Conservation (phyloP, 2,113 vertebrate species). For the Rhinolophus ferrumequinum region DNA sequence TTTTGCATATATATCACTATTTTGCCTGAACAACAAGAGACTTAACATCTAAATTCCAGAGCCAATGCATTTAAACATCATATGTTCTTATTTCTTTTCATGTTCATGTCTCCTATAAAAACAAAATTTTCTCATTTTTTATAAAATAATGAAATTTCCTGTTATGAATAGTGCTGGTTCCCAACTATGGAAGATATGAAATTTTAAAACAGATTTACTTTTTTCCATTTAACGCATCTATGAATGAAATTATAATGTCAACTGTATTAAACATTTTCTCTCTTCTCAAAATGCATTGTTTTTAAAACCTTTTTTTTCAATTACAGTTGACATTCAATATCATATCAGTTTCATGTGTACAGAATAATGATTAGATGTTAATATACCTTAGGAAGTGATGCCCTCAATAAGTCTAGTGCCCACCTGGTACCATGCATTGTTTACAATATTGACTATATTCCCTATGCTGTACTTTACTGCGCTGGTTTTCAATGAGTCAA, state of each 20-base stretch:
- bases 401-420: no score
- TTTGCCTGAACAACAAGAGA: background rate
- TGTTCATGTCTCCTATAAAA: background rate
- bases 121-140: background rate
- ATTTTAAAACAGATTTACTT: background rate
- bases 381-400: no score
- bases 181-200: background rate
- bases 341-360: no score
- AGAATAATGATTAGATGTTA: no score
- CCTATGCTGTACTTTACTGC: background rate
- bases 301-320: background rate
- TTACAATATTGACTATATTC: no score
- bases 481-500: background rate
- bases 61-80: background rate
- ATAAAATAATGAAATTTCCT: background rate
- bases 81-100: background rate
- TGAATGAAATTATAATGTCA: background rate
- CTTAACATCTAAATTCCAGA: background rate
- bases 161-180: background rate
- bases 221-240: background rate
- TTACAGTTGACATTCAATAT: no score
- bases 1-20: background rate
- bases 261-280: background rate
- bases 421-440: no score
- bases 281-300: background rate